Percentiles rank a stretch among this genome's conserved stretches.
Conservation (phyloP, 2,888 invertebrate genomes). For the Calameuta pallipes region DNA sequence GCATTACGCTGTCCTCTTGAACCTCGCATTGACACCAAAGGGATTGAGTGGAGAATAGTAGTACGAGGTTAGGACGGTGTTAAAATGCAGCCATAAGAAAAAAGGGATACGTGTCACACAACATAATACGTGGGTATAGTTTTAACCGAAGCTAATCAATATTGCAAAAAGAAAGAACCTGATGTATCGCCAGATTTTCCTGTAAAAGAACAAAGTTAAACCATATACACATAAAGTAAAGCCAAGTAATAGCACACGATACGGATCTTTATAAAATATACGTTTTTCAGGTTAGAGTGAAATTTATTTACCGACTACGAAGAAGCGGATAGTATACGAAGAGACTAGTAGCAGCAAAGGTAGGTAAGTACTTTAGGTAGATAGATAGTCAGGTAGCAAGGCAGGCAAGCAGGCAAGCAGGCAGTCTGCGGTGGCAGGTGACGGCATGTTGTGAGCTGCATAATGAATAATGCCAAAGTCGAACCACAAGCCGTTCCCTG, state of each 20-base stretch:
- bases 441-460: slow-evolving; percentile 63
- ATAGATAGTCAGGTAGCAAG: neutral
- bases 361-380: neutral
- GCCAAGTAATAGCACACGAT: neutral
- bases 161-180: neutral
- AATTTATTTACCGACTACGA: neutral
- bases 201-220: neutral
- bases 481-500: slow-evolving; percentile 61
- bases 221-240: neutral
- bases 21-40: neutral
- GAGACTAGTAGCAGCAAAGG: neutral
- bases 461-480: slow-evolving; percentile 63
- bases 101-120: neutral
- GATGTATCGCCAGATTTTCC: neutral
- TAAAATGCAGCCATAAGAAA: neutral
- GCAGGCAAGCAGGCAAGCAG: neutral
- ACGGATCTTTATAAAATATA: neutral
- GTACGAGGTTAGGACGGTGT: neutral
- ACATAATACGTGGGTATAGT: neutral
- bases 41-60: neutral
- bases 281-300: neutral
- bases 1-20: neutral
- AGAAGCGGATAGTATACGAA: neutral
- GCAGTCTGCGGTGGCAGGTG: slow-evolving; percentile 48
- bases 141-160: neutral